A percentile compares a stretch with the other conserved stretches of the same genome.
Conservation (phyloP, 2,888 invertebrate species). For the Coremacera marginata region DNA sequence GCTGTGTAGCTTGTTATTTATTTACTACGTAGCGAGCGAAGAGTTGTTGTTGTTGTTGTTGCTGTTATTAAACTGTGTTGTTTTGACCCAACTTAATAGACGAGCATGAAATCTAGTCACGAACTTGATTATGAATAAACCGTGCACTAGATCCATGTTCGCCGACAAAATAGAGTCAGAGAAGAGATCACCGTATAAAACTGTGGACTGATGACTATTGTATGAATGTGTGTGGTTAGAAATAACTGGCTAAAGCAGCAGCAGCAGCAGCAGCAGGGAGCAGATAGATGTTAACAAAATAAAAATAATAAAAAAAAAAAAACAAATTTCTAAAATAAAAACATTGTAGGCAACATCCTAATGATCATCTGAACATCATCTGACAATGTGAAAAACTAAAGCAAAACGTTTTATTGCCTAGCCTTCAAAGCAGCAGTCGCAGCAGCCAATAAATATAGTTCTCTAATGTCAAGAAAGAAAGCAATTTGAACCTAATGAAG, state of each 20-base stretch:
- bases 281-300: neutral
- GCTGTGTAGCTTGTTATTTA: constrained; percentile 32
- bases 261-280: constrained; percentile 8
- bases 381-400: constrained; percentile 25
- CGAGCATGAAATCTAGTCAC: constrained; percentile 72
- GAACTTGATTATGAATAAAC: constrained; percentile 70
- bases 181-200: constrained; percentile 53
- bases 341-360: constrained; percentile 45
- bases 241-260: neutral
- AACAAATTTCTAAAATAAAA: neutral
- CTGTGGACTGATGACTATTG: constrained; percentile 29
- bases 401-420: constrained; percentile 26
- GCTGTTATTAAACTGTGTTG: constrained; percentile 52
- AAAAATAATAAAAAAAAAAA: neutral
- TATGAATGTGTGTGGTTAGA: neutral
- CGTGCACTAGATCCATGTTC: constrained; percentile 71
- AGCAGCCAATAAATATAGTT: neutral
- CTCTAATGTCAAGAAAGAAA: neutral
- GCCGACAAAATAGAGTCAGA: constrained; percentile 70
- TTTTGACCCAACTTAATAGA: constrained; percentile 71
- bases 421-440: constrained; percentile 24
- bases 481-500: constrained; percentile 14
- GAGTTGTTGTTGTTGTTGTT: constrained; percentile 18
- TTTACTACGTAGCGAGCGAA: constrained; percentile 21
- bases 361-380: neutral